Conservation (phyloP, 2,113 vertebrate genomes). For the Athene cunicularia region DNA sequence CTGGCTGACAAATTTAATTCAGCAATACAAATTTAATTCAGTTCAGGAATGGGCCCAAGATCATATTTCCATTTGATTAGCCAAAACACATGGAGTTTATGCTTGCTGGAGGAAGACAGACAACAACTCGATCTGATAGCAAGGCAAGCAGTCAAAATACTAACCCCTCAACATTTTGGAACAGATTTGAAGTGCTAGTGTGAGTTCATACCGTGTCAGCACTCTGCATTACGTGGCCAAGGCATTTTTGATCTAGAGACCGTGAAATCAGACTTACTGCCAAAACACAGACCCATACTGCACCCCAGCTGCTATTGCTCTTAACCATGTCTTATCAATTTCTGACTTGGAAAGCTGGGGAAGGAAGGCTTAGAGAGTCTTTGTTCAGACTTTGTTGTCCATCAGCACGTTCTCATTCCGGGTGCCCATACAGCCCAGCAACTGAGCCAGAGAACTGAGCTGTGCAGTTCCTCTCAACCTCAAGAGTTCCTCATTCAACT, state of each 20-base stretch:
- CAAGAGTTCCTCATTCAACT: background rate
- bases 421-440: background rate
- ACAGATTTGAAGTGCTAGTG: background rate
- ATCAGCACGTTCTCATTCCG: background rate
- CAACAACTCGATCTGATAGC: background rate
- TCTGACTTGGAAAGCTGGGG: background rate
- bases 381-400: background rate
- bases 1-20: background rate
- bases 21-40: background rate
- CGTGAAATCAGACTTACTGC: background rate
- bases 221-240: background rate
- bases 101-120: background rate
- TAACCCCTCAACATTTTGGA: background rate
- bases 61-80: constrained; percentile 5
- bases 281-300: background rate
- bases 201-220: background rate
- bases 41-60: background rate
- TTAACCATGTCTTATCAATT: background rate
- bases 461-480: background rate
- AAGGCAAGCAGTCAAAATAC: background rate
- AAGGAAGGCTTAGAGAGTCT: background rate
- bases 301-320: background rate
- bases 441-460: background rate
- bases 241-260: constrained; percentile 14
- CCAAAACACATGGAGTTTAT: background rate